Base-by-base conservation (phyloP, 2,797 vertebrate genomes). In the Tachyglossus aculeatus region DNA sequence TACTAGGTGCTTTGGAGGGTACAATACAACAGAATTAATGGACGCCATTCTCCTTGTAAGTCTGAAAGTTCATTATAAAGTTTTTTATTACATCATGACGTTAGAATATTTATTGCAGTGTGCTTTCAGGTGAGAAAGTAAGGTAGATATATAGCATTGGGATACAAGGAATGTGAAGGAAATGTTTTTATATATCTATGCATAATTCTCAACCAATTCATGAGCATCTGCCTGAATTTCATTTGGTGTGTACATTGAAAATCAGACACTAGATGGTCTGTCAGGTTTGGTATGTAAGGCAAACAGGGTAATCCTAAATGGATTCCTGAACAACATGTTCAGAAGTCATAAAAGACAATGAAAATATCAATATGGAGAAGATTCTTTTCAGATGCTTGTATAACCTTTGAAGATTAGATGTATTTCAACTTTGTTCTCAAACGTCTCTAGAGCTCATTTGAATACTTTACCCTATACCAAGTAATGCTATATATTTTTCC, bases 391-490 rank as follows among this genome's bases (percentile, higher is more conserved):
- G 74, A 67, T 55, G 59, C 47, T 27, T n/a, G 58, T n/a, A 66
- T n/a, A 66, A 54, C 52, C 80, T 80, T 85, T 83, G 75, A 88
- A 83, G 81, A 87, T 75, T 63, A 64, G 77, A 70, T 40, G 45
- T 81, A 66, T 81, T 81, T 81, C 75, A 61, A 62, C 66, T 88
- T 84, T 82, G 74, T 83, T 86, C 87, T 74, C 55, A 51, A 73
- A 16, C 51, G 39, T 61, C 82, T 84, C 86, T 33, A 61, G 71
- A 62, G 80, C 29, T 59, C 58, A 72, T 55, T 74, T 58, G 65
- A 29, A 45, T 81, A 73, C 52, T 77, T 77, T 61, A 48, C 67
- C 63, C 63, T 59, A 9, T 33, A 53, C 75, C 60, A 80, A 76
- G 64, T 45, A 43, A 69, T 54, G 40, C 33, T 40, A 53, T 69